phyloP scores from a whole-genome alignment of 2,797 vertebrate genomes.

The Crypturellus tataupa region DNA sequence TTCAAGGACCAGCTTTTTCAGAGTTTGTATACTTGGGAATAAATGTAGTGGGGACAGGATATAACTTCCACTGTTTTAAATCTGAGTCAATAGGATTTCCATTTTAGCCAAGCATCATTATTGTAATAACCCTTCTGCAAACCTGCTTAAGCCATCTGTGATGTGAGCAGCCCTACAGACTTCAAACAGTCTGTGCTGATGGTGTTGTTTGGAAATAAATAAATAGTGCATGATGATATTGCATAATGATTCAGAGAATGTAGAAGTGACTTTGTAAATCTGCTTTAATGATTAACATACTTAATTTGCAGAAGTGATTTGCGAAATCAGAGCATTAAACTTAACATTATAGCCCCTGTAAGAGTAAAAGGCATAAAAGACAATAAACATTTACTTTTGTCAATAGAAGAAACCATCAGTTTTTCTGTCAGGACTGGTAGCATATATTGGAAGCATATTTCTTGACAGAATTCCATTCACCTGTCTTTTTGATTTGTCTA shows the following conservation, averaged over 20 bases:
- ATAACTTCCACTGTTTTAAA: background rate
- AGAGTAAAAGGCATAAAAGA: background rate
- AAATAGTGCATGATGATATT: background rate
- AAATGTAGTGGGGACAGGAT: background rate
- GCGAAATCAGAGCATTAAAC: background rate
- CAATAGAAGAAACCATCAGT: fast-evolving
- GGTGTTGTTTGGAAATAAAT: background rate
- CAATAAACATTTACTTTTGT: background rate
- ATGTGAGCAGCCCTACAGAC: background rate
- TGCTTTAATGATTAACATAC: background rate
- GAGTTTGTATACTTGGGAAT: background rate
- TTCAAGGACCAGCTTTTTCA: too few species aligned
- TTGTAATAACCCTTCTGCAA: background rate
- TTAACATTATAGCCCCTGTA: background rate
- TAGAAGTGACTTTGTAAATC: background rate
- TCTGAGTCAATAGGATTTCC: background rate
- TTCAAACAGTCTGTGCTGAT: background rate
- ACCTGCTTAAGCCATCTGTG: background rate
- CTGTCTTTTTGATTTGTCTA: background rate
- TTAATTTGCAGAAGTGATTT: background rate
- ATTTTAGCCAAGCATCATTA: background rate
- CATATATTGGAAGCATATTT: background rate
- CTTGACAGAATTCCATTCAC: background rate
- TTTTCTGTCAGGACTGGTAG: background rate
- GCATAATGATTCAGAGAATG: background rate